Evolutionary conservation across 2,113 vertebrate genomes (phyloP), one percentile per base, ranked within the genome.

Genomic region (Garra rufa): DNA sequence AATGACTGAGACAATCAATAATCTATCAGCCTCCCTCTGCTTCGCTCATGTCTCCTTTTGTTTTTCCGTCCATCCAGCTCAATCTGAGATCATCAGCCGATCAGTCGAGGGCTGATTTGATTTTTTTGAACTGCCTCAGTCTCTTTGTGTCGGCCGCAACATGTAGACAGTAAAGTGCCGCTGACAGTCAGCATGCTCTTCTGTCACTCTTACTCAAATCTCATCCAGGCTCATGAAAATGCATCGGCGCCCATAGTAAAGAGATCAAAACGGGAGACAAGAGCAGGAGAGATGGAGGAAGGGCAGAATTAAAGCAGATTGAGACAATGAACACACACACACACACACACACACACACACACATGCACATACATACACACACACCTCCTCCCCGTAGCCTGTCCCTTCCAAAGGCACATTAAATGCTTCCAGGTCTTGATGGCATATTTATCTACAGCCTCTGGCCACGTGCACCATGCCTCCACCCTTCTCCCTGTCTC

Each of bases 211-310:
- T 89, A 92, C 91, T 75, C 50, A 92, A 91, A 92, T 92, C 92
- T 94, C 92, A 92, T 92, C 93, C 91, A 93, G 92, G 92, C 93
- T 94, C 93, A 94, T 94, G 93, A 95, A 94, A 94, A 94, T 67
- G 57, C 78, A 81, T 81, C 43, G 61, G 43, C 6, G 43, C 44
- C 43, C 43, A 6, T 67, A 81, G 59, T 67, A 67, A 17, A 78
- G 55, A 63, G 13, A 78, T 61, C n/a, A 44, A 78, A 78, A 78
- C 41, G 28, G 24, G 41, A 48, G 41, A 65, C 59, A 21, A 46
- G 77, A 79, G 76, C 57, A 28, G 26, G 43, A 67, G 61, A 67
- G 77, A 46, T 80, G 77, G 77, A 80, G 77, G 77, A 80, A 67
- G 77, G 77, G 57, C 59, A 63, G 24, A 65, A 48, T 65, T 44